Percentiles rank a stretch among this genome's conserved stretches.
These are phyloP conservation scores for Oegoconia quadripuncta DNA, from an alignment of 2,888 invertebrate species.

Conservation along the genomic window DNA sequence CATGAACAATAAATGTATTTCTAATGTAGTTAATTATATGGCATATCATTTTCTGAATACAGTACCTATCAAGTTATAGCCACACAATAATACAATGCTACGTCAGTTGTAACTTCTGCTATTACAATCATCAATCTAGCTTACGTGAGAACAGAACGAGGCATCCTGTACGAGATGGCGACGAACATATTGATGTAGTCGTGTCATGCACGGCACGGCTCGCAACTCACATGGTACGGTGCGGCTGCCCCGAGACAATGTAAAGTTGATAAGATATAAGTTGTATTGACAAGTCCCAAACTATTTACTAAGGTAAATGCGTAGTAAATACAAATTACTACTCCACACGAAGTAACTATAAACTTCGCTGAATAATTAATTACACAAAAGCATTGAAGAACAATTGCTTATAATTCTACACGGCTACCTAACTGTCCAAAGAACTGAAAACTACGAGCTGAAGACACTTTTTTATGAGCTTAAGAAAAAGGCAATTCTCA, in stretches of 20 bases:
- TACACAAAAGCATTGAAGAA: too few relatives aligned
- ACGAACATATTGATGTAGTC: conserved; percentile 9
- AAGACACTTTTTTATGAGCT: conserved; percentile 1
- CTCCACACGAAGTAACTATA: conserved; percentile 4
- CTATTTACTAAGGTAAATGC: conserved; percentile 2
- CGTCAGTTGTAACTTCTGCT: too few relatives aligned
- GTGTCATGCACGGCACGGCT: conserved; percentile 4
- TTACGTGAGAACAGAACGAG: too few relatives aligned
- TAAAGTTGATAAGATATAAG: conserved; percentile 13
- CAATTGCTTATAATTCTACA: too few relatives aligned
- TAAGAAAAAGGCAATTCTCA: conserved; percentile 1
- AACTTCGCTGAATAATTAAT: too few relatives aligned
- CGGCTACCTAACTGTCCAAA: too few relatives aligned
- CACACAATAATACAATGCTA: too few relatives aligned
- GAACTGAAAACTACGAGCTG: background rate
- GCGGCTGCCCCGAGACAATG: conserved; percentile 6
- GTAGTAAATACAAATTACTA: conserved; percentile 11
- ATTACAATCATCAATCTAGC: too few relatives aligned
- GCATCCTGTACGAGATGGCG: conserved; percentile 1
- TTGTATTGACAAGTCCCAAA: conserved; percentile 1
- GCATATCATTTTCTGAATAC: too few relatives aligned
- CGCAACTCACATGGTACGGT: conserved; percentile 6
- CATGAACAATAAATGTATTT: too few relatives aligned
- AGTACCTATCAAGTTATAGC: too few relatives aligned
- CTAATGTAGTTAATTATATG: too few relatives aligned